Base-by-base conservation (phyloP, 2,888 invertebrate genomes). In the Coenonympha arcania region DNA sequence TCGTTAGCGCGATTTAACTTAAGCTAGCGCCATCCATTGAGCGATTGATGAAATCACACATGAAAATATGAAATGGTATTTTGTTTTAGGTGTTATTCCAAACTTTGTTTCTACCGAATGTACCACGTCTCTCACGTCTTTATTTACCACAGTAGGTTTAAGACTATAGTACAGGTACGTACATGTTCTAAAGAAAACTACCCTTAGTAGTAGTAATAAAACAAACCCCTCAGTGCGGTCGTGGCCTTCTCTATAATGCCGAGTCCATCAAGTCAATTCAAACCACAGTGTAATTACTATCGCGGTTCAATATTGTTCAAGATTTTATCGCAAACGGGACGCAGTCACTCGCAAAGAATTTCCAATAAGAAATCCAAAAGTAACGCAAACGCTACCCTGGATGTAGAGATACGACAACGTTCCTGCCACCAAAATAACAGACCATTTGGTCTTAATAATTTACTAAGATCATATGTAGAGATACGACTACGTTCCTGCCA, bases 261-360 rank as follows among this genome's bases (percentile, higher is more conserved):
- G 24, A 26, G 9, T 8, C 6, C 24, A 30, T 13, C 28, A 30
- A 30, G 28, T 4, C 11, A 30, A 11, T 30, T 11, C 11, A 13
- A 3, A 11, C 16, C 16, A 34, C 18, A 2, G 31, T 15, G 15
- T 31, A 13, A 31, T 6, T 31, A 31, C 8, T 11, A 18, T 34
- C 9, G 9, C 18, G 34, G 18, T 18, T 34, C 34, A 6, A 34
- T 18, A 18, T 30, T 34, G 18, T 36, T 18, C 45, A 51, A 50
- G 45, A 49, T 51, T 45, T 49, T 51, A 51, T 54, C 51, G 39
- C 39, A 46, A 51, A 48, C 41, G 24, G 42, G 42, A 43, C 46
- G 46, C 46, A 51, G 48, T 46, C 51, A 42, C 46, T 46, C 39
- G 42, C 16, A 22, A 50, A 39, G 11, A 20, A 41, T n/a, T 34